These are phyloP conservation scores for Drosophila prolongata DNA, from an alignment of 2,888 invertebrate species.

Conservation along the genomic window DNA sequence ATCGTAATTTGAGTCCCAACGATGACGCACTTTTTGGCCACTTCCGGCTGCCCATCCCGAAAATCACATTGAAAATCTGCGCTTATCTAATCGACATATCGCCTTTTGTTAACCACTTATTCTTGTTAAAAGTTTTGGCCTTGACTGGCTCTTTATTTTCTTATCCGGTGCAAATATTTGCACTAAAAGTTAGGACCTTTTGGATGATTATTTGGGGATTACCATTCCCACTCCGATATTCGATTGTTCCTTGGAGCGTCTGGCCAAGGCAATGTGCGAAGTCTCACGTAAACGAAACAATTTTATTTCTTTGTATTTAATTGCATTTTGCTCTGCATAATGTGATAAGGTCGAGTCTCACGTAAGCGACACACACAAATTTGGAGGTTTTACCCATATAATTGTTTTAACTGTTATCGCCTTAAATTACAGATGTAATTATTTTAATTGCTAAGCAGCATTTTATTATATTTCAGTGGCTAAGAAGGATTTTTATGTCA, in stretches of 20 bases:
- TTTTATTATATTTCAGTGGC: neutral
- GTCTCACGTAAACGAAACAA: conserved; percentile 43
- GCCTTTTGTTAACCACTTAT: conserved; percentile 53
- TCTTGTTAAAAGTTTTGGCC: conserved; percentile 75
- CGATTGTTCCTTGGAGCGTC: neutral
- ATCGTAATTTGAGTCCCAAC: neutral
- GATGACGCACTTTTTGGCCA: conserved; percentile 12
- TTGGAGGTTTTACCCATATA: conserved; percentile 9
- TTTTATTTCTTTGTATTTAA: conserved; percentile 17
- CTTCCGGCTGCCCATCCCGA: conserved; percentile 26
- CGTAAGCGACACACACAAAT: conserved; percentile 12
- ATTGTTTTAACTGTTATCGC: conserved; percentile 3
- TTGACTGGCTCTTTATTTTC: conserved; percentile 41
- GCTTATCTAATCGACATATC: conserved; percentile 20
- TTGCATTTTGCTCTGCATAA: conserved; percentile 16
- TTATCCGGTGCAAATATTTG: conserved; percentile 59
- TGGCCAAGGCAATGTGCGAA: conserved; percentile 49
- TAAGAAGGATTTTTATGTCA: neutral
- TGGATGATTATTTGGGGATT: conserved; percentile 7
- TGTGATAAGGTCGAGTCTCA: conserved; percentile 7
- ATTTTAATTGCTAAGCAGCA: conserved; percentile 8
- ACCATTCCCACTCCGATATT: neutral
- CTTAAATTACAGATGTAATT: conserved; percentile 13
- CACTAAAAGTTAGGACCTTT: conserved; percentile 18
- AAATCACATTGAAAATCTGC: neutral